A percentile compares a stretch with the other conserved stretches of the same genome.
Conservation (phyloP, 2,797 vertebrate species). For the Dermochelys coriacea region DNA sequence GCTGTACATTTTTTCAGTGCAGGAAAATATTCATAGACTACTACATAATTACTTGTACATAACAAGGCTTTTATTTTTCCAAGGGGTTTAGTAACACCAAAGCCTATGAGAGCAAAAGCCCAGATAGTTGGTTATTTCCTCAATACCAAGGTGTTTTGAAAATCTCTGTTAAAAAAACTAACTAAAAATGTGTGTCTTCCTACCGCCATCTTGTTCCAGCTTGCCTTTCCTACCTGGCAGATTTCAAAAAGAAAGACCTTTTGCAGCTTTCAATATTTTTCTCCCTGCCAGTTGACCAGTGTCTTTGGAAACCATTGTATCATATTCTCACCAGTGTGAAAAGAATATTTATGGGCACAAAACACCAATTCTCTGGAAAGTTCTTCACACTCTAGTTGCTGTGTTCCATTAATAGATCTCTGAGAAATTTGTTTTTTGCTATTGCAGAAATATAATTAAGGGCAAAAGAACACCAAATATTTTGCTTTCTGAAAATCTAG, state of each 20-base stretch:
- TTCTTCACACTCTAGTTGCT: background rate
- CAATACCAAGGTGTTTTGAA: background rate
- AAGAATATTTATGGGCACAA: background rate
- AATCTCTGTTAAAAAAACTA: background rate
- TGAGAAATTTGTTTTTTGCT: background rate
- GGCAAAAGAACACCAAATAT: background rate
- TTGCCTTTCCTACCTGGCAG: background rate
- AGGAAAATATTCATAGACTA: background rate
- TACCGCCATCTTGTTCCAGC: background rate
- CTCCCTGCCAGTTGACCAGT: background rate
- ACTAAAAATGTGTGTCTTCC: background rate
- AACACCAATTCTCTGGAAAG: background rate
- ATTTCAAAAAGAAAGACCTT: background rate
- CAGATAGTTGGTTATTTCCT: background rate
- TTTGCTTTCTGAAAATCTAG: background rate
- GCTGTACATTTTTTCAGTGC: background rate
- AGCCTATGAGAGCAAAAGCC: background rate
- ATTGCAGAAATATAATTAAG: background rate
- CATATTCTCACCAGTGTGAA: background rate
- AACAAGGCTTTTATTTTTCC: background rate
- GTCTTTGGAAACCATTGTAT: background rate
- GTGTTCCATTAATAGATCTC: background rate
- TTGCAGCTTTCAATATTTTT: background rate
- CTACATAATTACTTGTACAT: background rate
- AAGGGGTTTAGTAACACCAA: background rate